Evolutionary conservation across 2,888 invertebrate genomes (phyloP).

Genomic region (Tetragnatha montana): DNA sequence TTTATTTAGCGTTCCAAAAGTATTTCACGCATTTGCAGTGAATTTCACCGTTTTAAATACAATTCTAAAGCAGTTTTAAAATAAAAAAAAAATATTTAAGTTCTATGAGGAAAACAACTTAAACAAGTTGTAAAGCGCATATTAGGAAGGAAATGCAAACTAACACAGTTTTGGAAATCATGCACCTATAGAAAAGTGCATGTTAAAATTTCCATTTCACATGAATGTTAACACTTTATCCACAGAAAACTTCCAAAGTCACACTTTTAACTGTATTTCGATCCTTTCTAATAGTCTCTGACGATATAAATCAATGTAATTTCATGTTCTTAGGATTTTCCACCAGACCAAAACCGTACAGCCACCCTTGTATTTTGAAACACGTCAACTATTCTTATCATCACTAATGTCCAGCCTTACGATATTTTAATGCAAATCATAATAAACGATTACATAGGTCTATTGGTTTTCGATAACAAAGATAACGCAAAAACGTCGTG

Average conservation of each 20-base stretch:
- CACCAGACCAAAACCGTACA: neutral
- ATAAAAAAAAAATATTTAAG: too few species aligned
- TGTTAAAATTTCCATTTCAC: neutral
- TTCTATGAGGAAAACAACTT: too few species aligned
- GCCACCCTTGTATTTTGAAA: neutral
- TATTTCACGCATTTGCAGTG: too few species aligned
- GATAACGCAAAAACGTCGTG: neutral
- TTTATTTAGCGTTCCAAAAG: too few species aligned
- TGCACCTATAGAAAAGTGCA: too few species aligned
- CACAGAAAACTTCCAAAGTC: constrained; percentile 22
- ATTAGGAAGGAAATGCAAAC: too few species aligned
- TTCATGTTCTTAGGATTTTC: constrained; percentile 4
- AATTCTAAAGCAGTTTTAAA: too few species aligned
- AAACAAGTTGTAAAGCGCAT: too few species aligned
- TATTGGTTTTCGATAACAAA: constrained; percentile 44
- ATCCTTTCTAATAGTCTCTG: constrained; percentile 17
- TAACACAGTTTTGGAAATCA: too few species aligned
- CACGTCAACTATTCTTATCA: constrained; percentile 9
- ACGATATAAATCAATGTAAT: constrained; percentile 28
- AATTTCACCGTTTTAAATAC: too few species aligned
- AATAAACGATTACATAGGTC: neutral
- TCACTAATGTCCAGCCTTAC: constrained; percentile 25
- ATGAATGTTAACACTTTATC: constrained; percentile 24
- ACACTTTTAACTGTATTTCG: constrained; percentile 21
- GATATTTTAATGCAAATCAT: constrained; percentile 47